phyloP scores from a whole-genome alignment of 1,140 invertebrate genomes.

The Penaeus japonicus region DNA sequence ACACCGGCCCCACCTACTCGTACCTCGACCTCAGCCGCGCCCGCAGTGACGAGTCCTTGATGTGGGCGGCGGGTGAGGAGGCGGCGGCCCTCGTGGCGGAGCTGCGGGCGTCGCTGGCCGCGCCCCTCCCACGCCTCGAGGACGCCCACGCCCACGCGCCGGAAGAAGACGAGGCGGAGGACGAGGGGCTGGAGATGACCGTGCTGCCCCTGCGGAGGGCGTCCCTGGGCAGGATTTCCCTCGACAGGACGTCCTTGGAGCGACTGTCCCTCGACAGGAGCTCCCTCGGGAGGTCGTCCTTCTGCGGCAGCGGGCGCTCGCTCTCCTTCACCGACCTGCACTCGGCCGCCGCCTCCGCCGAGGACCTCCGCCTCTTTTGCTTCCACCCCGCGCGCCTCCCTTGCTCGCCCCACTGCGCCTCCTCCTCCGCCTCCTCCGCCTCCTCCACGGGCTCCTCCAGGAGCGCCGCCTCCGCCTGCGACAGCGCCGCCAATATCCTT shows the following conservation, averaged over 20 bases:
- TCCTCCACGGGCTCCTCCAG: conserved; percentile 42
- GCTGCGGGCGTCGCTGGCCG: conserved; percentile 49
- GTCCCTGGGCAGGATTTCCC: neutral
- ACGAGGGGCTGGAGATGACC: conserved; percentile 8
- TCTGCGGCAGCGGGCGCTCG: conserved; percentile 32
- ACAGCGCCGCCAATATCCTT: neutral
- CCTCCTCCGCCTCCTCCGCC: conserved; percentile 11
- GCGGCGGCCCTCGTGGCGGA: conserved; percentile 56
- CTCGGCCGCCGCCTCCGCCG: conserved; percentile 45
- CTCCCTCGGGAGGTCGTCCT: conserved; percentile 27
- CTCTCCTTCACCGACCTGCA: conserved; percentile 56
- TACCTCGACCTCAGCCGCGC: conserved; percentile 55
- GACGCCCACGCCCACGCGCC: neutral
- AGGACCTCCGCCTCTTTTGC: conserved; percentile 33
- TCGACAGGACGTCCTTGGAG: conserved; percentile 19
- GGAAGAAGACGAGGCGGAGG: conserved; percentile 7
- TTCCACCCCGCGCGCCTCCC: conserved; percentile 38
- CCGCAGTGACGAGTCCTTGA: conserved; percentile 55
- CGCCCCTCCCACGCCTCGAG: conserved; percentile 30
- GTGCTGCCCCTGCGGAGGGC: neutral
- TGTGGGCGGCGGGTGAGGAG: conserved; percentile 56
- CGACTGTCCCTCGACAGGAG: conserved; percentile 7
- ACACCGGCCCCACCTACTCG: conserved; percentile 50
- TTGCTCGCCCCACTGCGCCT: conserved; percentile 2
- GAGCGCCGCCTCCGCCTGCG: conserved; percentile 28